Evolutionary conservation across 2,113 vertebrate genomes (phyloP).

Genomic region (Spermophilus dauricus): DNA sequence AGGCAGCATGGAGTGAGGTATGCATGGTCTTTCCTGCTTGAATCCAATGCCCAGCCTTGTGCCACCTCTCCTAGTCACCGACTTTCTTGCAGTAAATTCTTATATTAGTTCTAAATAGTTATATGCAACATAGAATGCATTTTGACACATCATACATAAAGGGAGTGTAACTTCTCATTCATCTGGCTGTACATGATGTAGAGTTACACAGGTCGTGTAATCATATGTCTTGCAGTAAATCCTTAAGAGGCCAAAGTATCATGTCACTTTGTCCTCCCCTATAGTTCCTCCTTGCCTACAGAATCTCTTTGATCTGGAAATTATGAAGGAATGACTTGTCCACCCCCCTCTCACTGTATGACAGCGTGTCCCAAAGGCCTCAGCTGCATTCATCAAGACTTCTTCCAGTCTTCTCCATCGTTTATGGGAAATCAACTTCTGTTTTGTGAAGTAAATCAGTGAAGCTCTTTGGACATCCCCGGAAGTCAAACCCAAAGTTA

Average conservation of each 20-base stretch:
- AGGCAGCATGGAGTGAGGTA: rapidly evolving
- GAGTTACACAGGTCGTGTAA: too few species aligned
- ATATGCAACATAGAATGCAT: too few species aligned
- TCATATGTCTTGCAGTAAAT: not conserved
- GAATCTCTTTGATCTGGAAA: not conserved
- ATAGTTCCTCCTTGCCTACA: not conserved
- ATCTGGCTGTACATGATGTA: too few species aligned
- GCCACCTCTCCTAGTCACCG: not conserved
- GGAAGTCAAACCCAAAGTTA: constrained; percentile 56
- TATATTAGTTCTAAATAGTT: not conserved
- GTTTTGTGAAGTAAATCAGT: not conserved
- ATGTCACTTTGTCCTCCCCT: not conserved
- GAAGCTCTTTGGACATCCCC: not conserved
- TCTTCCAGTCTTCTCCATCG: not conserved
- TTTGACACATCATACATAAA: too few species aligned
- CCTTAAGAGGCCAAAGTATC: not conserved
- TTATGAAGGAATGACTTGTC: not conserved
- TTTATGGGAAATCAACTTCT: not conserved
- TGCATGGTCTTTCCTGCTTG: not conserved
- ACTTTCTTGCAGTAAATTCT: not conserved
- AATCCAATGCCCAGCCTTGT: not conserved
- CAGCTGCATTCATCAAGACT: not conserved
- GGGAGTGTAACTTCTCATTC: too few species aligned
- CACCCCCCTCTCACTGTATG: not conserved
- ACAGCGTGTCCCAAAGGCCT: not conserved